Conservation (phyloP, 2,888 invertebrate genomes). For the Seira musarum region DNA sequence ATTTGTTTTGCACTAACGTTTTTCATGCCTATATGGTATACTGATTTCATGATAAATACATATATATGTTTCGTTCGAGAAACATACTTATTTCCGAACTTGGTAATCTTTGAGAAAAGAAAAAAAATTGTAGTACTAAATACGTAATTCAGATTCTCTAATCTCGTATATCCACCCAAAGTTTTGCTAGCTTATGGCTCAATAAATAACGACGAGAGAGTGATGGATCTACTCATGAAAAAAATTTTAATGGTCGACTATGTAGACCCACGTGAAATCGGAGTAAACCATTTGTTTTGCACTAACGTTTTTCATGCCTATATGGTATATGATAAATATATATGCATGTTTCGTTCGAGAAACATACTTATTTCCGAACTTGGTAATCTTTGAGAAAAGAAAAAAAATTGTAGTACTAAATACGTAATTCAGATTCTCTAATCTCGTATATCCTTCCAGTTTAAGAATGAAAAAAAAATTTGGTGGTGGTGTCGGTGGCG, state of each 20-base stretch:
- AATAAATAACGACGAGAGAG: no score
- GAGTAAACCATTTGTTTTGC: no score
- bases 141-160: neutral
- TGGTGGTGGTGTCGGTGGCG: neutral
- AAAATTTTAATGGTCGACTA: no score
- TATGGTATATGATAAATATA: no score
- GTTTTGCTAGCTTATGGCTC: no score
- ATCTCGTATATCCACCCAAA: neutral
- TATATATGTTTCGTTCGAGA: neutral
- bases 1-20: neutral
- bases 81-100: slow-evolving; percentile 25
- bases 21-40: slow-evolving; percentile 11
- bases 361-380: slow-evolving; percentile 20
- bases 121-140: neutral
- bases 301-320: no score
- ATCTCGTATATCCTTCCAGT: neutral
- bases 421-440: neutral
- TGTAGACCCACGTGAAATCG: no score
- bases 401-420: neutral
- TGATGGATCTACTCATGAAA: no score
- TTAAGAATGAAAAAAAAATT: neutral
- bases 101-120: neutral
- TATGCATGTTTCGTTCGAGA: no score
- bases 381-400: neutral
- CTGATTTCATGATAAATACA: slow-evolving; percentile 30